Evolutionary conservation across 1,140 invertebrate genomes (phyloP).

Genomic region (Leptestheria dahalacensis): DNA sequence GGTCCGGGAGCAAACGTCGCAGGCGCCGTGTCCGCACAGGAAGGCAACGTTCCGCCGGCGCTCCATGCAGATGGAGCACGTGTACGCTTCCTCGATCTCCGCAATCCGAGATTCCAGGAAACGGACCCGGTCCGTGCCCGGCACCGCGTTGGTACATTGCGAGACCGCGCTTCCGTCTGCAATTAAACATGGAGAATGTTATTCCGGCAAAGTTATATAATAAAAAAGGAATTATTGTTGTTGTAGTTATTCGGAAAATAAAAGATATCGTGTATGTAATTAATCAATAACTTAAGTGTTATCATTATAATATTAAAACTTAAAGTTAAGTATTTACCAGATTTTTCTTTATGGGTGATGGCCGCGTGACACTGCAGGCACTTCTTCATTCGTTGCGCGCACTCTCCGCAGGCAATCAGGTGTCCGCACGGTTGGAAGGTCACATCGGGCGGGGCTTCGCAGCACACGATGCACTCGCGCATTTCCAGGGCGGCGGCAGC

Average conservation of each 20-base stretch:
- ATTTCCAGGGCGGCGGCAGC: not conserved
- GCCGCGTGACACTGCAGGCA: conserved; percentile 49
- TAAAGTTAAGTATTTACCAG: conserved; percentile 12
- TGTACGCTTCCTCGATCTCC: conserved; percentile 71
- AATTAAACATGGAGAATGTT: conserved; percentile 18
- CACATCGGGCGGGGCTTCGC: conserved; percentile 44
- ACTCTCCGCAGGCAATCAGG: conserved; percentile 56
- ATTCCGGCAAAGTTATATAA: no score
- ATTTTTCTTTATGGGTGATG: conserved; percentile 20
- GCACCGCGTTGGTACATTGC: conserved; percentile 39
- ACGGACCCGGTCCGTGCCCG: conserved; percentile 39
- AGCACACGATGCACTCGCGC: conserved; percentile 52
- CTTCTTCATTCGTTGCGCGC: conserved; percentile 61
- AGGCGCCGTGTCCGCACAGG: conserved; percentile 75
- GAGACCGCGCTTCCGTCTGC: conserved; percentile 34
- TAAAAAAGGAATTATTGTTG: no score
- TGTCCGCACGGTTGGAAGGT: conserved; percentile 59
- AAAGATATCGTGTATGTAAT: no score
- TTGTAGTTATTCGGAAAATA: no score
- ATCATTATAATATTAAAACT: not conserved
- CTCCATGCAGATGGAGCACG: conserved; percentile 65
- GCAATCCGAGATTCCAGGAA: conserved; percentile 71
- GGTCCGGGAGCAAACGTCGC: conserved; percentile 63
- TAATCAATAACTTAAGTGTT: no score
- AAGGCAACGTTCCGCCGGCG: conserved; percentile 52